Percentiles rank a stretch among this genome's conserved stretches.
Evolutionary conservation across 2,113 vertebrate species (phyloP).

Genomic region (Spheniscus mendiculus): DNA sequence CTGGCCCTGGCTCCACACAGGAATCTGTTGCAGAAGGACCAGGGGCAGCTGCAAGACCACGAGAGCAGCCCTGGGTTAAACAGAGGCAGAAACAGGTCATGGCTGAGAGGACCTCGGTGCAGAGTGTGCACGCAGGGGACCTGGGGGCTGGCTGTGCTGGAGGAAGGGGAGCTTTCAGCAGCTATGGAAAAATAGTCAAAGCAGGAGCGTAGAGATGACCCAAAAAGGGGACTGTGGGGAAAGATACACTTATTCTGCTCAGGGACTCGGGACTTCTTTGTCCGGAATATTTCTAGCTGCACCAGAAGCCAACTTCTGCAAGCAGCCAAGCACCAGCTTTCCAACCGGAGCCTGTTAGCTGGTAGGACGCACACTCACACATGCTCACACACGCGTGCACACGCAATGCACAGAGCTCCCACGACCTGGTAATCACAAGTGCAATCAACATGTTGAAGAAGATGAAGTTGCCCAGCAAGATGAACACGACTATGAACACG

Average conservation of each 20-base stretch:
- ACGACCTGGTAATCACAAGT: constrained; percentile 62
- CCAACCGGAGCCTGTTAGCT: neutral
- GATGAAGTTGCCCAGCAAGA: constrained; percentile 60
- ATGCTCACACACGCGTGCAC: neutral
- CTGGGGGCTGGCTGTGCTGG: too few relatives aligned
- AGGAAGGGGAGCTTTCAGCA: rapidly evolving
- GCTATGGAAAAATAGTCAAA: neutral
- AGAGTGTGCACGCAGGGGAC: too few relatives aligned
- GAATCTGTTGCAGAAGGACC: neutral
- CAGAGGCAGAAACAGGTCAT: rapidly evolving
- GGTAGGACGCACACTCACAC: neutral
- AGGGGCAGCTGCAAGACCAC: neutral
- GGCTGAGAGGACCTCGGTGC: neutral
- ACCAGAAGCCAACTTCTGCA: neutral
- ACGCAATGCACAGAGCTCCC: neutral
- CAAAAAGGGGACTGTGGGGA: neutral
- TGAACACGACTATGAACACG: constrained; percentile 47
- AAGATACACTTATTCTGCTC: neutral
- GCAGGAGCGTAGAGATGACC: neutral
- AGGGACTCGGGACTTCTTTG: neutral
- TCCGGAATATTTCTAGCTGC: neutral
- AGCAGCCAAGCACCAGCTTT: neutral
- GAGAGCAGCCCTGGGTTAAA: neutral
- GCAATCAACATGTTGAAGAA: constrained; percentile 62
- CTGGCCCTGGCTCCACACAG: neutral